phyloP scores from a whole-genome alignment of 1,140 invertebrate genomes.

The Apis laboriosa region DNA sequence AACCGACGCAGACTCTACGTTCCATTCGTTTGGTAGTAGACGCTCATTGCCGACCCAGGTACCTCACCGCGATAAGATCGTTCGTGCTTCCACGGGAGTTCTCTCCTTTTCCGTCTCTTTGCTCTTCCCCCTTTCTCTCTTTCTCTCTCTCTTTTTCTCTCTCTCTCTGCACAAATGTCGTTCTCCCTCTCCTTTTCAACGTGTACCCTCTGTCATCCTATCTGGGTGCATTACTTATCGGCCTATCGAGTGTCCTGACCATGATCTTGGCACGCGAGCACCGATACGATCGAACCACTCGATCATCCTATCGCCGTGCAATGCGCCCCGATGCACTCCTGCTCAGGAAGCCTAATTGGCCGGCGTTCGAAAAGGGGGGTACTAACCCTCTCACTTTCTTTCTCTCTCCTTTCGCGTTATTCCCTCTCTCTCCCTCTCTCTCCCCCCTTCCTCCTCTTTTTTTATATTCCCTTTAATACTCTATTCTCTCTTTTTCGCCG shows the following conservation, averaged over 20 bases:
- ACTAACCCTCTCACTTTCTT: slow-evolving; percentile 1
- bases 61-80: slow-evolving; percentile 65
- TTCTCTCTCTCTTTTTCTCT: no score
- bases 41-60: slow-evolving; percentile 61
- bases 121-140: not conserved
- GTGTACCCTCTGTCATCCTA: slow-evolving; percentile 70
- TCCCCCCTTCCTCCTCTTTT: not conserved
- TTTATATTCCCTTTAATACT: not conserved
- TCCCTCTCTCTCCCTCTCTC: no score
- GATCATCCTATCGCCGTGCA: slow-evolving; percentile 77
- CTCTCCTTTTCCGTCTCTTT: slow-evolving; percentile 11
- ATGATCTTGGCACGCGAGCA: slow-evolving; percentile 74
- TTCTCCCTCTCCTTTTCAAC: slow-evolving; percentile 25
- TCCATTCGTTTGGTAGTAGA: slow-evolving; percentile 57
- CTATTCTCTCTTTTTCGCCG: not conserved
- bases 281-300: slow-evolving; percentile 73
- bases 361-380: slow-evolving; percentile 40
- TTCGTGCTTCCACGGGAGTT: slow-evolving; percentile 51
- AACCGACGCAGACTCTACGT: slow-evolving; percentile 36
- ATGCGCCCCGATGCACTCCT: slow-evolving; percentile 60
- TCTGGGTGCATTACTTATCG: slow-evolving; percentile 74
- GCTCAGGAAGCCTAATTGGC: slow-evolving; percentile 68
- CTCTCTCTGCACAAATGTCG: not conserved
- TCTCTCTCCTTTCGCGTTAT: not conserved
- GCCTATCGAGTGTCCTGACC: slow-evolving; percentile 71